A percentile compares a stretch with the other conserved stretches of the same genome.
These are phyloP conservation scores for Neuroscelio doddi DNA, from an alignment of 2,888 invertebrate species.

Conservation along the genomic window DNA sequence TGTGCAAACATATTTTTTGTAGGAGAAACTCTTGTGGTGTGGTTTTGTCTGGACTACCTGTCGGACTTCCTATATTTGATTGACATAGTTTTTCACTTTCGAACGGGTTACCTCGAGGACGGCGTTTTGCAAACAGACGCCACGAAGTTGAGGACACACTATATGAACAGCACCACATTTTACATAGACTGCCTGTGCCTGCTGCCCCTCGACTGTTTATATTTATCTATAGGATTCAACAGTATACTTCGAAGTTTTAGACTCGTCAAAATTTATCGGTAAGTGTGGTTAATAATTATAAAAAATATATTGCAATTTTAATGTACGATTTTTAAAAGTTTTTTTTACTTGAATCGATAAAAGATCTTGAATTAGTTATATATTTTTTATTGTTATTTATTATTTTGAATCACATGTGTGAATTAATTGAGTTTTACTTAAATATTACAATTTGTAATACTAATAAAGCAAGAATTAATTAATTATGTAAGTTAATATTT, in stretches of 20 bases:
- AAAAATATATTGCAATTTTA: no score
- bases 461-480: no score
- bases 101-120: constrained; percentile 97
- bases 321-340: no score
- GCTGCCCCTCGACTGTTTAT: constrained; percentile 97
- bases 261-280: constrained; percentile 95
- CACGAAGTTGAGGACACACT: constrained; percentile 93
- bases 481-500: no score
- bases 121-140: constrained; percentile 98
- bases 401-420: no score
- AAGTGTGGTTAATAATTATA: constrained; percentile 38
- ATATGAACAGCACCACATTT: constrained; percentile 98
- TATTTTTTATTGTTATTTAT: no score
- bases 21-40: constrained; percentile 91
- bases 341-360: no score
- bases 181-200: constrained; percentile 99
- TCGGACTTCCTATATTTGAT: constrained; percentile 96
- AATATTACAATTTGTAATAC: no score
- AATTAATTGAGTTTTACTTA: no score
- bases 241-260: constrained; percentile 96
- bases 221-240: constrained; percentile 97
- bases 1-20: no score
- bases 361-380: no score
- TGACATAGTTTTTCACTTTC: constrained; percentile 97
- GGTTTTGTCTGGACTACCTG: constrained; percentile 98